Evolutionary conservation across 2,113 vertebrate species (phyloP).

Genomic region (Aramus guarauna): DNA sequence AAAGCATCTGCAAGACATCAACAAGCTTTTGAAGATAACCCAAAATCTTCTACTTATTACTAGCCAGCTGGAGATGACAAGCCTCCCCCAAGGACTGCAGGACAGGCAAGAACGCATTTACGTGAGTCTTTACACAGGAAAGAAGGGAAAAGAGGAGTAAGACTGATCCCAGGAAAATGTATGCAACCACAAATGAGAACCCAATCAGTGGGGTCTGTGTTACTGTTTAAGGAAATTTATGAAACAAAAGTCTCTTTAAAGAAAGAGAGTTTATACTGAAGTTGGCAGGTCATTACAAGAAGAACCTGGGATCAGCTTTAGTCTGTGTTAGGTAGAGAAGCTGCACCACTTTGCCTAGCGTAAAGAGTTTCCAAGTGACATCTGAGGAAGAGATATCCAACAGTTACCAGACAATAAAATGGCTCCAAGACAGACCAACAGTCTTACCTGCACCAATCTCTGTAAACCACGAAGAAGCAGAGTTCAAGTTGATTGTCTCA

Average conservation of each 20-base stretch:
- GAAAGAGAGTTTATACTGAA: neutral
- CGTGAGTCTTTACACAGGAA: neutral
- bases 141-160: neutral
- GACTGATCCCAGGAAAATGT: neutral
- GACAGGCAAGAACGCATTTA: neutral
- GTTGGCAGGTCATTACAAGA: neutral
- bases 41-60: neutral
- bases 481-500: slow-evolving; percentile 99
- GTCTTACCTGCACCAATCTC: slow-evolving; percentile 87
- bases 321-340: neutral
- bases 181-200: neutral
- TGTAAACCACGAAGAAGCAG: slow-evolving; percentile 98
- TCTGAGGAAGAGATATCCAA: neutral
- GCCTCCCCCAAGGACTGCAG: neutral
- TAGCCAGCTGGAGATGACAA: neutral
- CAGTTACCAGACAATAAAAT: rapidly evolving
- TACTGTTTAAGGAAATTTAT: neutral
- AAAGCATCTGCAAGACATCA: slow-evolving; percentile 21
- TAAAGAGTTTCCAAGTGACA: neutral
- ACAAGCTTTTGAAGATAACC: neutral
- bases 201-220: neutral
- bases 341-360: neutral
- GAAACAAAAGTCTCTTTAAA: neutral
- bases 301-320: neutral
- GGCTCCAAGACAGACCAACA: rapidly evolving